Evolutionary conservation across 2,888 invertebrate genomes (phyloP).

Genomic region (Nemapogon koenigi): DNA sequence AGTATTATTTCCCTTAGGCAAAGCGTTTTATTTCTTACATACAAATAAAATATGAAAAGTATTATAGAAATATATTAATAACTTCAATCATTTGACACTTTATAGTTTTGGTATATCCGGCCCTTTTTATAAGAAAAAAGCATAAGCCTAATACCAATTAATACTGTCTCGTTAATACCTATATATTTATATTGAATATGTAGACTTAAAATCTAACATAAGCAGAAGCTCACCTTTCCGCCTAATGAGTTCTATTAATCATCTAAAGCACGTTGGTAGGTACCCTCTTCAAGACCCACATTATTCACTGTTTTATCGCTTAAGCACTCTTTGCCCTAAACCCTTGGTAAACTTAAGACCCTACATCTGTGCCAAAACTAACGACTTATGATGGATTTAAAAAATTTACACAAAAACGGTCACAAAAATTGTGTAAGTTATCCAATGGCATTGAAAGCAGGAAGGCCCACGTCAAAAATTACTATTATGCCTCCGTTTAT

Average conservation of each 20-base stretch:
- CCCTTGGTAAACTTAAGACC: conserved; percentile 23
- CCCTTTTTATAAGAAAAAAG: too few relatives aligned
- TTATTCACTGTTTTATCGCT: conserved; percentile 12
- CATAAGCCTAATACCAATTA: too few relatives aligned
- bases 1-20: too few relatives aligned
- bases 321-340: conserved; percentile 33
- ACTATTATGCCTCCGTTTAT: conserved; percentile 53
- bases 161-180: too few relatives aligned
- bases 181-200: too few relatives aligned
- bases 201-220: conserved; percentile 35
- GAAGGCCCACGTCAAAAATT: conserved; percentile 62
- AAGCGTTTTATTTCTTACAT: too few relatives aligned
- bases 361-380: conserved; percentile 51
- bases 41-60: too few relatives aligned
- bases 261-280: conserved; percentile 22
- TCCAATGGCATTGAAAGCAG: conserved; percentile 50
- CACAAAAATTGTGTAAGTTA: conserved; percentile 47
- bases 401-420: conserved; percentile 18
- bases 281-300: conserved; percentile 11
- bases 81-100: neutral
- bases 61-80: too few relatives aligned
- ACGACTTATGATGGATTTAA: conserved; percentile 29
- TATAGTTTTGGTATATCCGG: neutral
- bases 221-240: conserved; percentile 30
- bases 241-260: conserved; percentile 52